Percentiles rank a stretch among this genome's conserved stretches.
Conservation (phyloP, 1,140 invertebrate genomes). For the Cotesia chilonis region DNA sequence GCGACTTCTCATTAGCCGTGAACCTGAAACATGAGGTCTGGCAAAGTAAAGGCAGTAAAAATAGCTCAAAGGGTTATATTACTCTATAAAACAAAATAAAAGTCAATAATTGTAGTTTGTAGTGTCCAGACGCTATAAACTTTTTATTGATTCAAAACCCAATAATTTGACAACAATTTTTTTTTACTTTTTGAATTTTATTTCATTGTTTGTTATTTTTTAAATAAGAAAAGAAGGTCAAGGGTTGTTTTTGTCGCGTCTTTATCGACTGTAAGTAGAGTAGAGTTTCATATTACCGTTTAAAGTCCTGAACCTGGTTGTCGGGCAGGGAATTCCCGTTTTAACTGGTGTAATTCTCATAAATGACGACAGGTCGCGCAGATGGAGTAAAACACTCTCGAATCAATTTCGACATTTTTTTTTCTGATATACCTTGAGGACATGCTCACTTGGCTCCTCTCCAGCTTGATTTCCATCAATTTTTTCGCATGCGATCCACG, state of each 20-base stretch:
- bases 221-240: neutral
- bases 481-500: conserved; percentile 29
- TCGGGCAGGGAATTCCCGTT: neutral
- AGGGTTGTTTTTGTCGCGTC: neutral
- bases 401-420: neutral
- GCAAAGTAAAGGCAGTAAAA: neutral
- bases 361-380: neutral
- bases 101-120: neutral
- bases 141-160: neutral
- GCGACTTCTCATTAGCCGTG: conserved; percentile 38
- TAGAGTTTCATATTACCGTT: neutral
- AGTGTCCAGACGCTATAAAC: no score
- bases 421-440: neutral
- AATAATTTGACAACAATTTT: neutral
- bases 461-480: conserved; percentile 24
- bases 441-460: conserved; percentile 12
- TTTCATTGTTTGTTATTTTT: neutral
- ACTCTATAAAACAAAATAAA: neutral
- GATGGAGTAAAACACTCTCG: neutral
- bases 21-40: neutral
- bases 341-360: neutral
- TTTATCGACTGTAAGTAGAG: neutral
- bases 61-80: neutral
- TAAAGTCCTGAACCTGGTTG: neutral
- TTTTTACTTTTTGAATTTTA: neutral